Evolutionary conservation across 1,140 invertebrate genomes (phyloP), one percentile per base, ranked within the genome.

Genomic region (Drosophila leontia): DNA sequence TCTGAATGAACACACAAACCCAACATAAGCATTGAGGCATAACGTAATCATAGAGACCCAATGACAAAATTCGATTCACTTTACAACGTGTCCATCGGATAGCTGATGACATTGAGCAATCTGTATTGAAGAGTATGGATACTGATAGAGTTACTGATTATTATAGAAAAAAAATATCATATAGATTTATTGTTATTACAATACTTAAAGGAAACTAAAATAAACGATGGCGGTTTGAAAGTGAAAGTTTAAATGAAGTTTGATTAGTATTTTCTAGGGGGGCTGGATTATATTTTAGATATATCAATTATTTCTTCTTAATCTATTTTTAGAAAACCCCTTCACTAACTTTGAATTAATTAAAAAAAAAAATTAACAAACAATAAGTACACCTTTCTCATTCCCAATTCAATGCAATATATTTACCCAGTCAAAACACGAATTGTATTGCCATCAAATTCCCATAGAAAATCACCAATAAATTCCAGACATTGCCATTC

Each of bases 51-150:
- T 68, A 55, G 51, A 37, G 51, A 55, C 51, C 59, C 78, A 85
- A 84, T 78, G 77, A 55, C 80, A 83, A 82, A 82, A 82, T 68
- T 44, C 50, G 39, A 53, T 57, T 69, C 58, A 78, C 37, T 72
- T 48, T 44, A 56, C 37, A 55, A 35, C 41, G 45, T 39, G 56
- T 48, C 47, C 67, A 74, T 62, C 41, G 80, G 70, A 82, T 83
- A 80, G 81, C 72, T 50, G 77, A 71, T 79, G 80, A 83, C 80
- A 83, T 83, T 83, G 80, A 39, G 37, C 15, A 55, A 55, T 55
- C 17, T 55, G 0, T 8, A 15, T 9, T 11, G 39, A 37, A 42
- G 17, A 8, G 35, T 42, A n/a, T 32, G 35, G 26, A 11, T 32
- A 32, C 41, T 3, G 12, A 60, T 60, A 42, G 29, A 64, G 15